Evolutionary conservation across 2,113 vertebrate species (phyloP).

Genomic region (Machaerirhynchus nigripectus): DNA sequence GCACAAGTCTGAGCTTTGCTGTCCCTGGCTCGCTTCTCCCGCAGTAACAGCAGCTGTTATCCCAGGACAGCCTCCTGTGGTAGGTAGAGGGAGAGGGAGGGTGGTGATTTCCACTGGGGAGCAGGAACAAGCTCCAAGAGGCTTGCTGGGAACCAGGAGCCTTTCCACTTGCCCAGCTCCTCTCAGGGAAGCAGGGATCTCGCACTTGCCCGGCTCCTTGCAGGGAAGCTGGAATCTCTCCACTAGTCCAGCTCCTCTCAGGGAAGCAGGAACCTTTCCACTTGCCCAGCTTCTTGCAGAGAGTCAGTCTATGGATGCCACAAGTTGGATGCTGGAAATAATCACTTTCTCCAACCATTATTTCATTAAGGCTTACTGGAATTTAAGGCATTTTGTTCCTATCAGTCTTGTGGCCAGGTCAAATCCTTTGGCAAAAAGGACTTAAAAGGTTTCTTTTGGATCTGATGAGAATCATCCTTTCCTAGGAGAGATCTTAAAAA

Average conservation of each 20-base stretch:
- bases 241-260: background rate
- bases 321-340: background rate
- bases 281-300: background rate
- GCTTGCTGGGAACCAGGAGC: background rate
- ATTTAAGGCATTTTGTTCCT: background rate
- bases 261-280: background rate
- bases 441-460: background rate
- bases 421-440: background rate
- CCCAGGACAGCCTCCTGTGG: background rate
- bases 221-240: background rate
- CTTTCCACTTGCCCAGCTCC: background rate
- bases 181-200: background rate
- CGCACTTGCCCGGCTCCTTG: background rate
- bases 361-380: background rate
- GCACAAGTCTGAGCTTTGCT: background rate
- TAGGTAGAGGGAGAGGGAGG: background rate
- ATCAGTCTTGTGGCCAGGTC: background rate
- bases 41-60: accelerated
- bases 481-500: background rate
- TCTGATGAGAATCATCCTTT: background rate
- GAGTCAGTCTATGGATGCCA: background rate
- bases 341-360: background rate
- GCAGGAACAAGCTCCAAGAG: background rate
- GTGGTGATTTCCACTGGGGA: too few relatives aligned
- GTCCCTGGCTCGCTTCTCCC: accelerated